Evolutionary conservation across 2,797 vertebrate genomes (phyloP), one percentile per base, ranked within the genome.

Genomic region (Fistularia tabacaria): DNA sequence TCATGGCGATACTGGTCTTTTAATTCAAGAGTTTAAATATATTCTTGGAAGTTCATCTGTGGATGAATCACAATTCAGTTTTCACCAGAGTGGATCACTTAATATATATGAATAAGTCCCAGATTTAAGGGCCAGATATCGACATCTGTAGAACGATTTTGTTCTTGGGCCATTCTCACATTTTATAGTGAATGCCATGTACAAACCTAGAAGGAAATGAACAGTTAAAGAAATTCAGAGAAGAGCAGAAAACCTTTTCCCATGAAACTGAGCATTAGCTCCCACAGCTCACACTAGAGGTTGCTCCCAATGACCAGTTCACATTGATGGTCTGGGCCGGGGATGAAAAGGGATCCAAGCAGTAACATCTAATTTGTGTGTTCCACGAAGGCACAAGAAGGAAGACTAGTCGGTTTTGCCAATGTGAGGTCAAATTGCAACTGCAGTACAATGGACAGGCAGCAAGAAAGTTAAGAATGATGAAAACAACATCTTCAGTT

Each of bases 291-390:
- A 51, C 70, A 78, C 77, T 81, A 72, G 81, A 67, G 58, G 50
- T 40, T 69, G 72, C 69, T 82, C 71, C 62, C 74, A 51, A 70
- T 85, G 83, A 89, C 87, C 86, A 83, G 80, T 83, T 85, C 77
- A 78, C 68, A 71, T 76, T 38, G 61, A 81, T 74, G 61, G 66
- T 71, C 77, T 78, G 74, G 81, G 54, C 59, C 53, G 36, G 43
- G 54, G 76, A 88, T 89, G 73, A 89, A 87, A 88, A 73, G 59
- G 49, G 53, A 63, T 54, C 63, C 7, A 10, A 68, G 38, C 53
- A 54, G 49, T 80, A 87, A 77, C 80, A 11, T 90, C 82, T 89
- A 89, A 90, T 90, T 90, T 88, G 66, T 54, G 44, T 74, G 84
- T 81, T 85, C 80, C 71, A 42, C 73, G 74, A 74, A 80, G 59